Evolutionary conservation across 2,113 vertebrate species (phyloP), one percentile per base, ranked within the genome.

Genomic region (Geococcyx californianus): DNA sequence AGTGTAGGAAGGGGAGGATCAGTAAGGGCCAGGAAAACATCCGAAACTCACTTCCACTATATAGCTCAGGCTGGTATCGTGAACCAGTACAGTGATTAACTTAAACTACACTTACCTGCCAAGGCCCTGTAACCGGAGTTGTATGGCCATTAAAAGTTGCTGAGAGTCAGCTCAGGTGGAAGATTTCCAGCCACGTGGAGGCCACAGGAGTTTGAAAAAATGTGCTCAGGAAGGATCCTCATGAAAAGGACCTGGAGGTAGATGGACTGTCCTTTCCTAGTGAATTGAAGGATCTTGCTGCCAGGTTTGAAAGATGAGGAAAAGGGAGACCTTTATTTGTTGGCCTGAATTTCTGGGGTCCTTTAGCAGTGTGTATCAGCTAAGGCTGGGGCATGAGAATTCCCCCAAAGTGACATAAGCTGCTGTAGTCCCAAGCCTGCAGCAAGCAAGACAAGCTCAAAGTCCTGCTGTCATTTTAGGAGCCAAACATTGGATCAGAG

Each of bases 191-290:
- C 40, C 51, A 45, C 45, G 3, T 82, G 28, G 1, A 63, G 55
- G 74, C 17, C 40, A 52, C 29, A 79, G 42, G 17, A 79, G 9
- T 47, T 59, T 78, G 66, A 44, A 56, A 56, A 89, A 64, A 33
- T 29, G 9, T 55, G 6, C 14, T 91, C 0, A 0, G n/a, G 49
- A 26, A 67, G 21, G n/a, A 45, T 82, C 19, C 13, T 13, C 4
- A 4, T 23, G 45, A 59, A 67, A 67, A 89, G 29, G 31, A 23
- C 21, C 10, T 54, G 45, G 56, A 74, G 16, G 60, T 28, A 49
- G n/a, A 40, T 58, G 16, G 7, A 15, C n/a, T 16, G 8, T 84
- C 21, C 7, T 74, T 26, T 76, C 38, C 59, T 73, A 31, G 16
- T 58, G 36, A 51, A 8, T 47, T 60, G 21, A 66, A 84, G 5